Evolutionary conservation across 2,797 vertebrate species (phyloP), one percentile per base, ranked within the genome.

Genomic region (Vespertilio murinus): DNA sequence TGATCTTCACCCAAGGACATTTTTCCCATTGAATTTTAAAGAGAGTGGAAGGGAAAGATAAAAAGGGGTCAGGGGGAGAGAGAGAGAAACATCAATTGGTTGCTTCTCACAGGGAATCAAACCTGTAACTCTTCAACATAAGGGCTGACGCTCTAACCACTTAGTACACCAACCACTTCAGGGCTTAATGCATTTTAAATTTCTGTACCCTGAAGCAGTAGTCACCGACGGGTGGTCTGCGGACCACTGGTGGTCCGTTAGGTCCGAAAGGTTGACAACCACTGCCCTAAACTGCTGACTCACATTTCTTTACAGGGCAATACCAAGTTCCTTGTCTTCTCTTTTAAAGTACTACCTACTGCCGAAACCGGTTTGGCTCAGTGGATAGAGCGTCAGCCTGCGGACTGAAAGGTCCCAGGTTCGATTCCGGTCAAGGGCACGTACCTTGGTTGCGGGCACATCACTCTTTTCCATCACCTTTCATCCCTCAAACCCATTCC

Each of bases 41-140:
- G 25, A 59, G 25, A 61, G 59, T 61, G 12, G 25, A 30, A 30
- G 12, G 12, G 59, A 61, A 61, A 13, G 59, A 64, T 2, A 30
- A 30, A n/a, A 30, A 0, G 2, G 25, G 12, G 5, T 4, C 2
- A 5, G 56, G 6, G 23, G 28, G 56, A 23, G 9, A 59, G 23
- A 59, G 61, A 64, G 61, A 64, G 61, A 64, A 17, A 64, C 30
- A 64, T 64, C 5, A 3, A n/a, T 61, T 61, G 59, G 59, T 61
- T 61, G 59, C 59, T 28, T 61, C 28, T 30, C 59, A 61, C 59
- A 61, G 28, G 28, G 25, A 61, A 61, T 61, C 59, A 61, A 61
- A 61, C 59, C 59, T 61, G 5, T 61, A 61, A 61, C 59, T 61
- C 59, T 61, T 61, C 59, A 61, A 30, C 5, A 0, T 30, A 61